phyloP scores from a whole-genome alignment of 1,140 invertebrate species.

The Acromyrmex echinatior region DNA sequence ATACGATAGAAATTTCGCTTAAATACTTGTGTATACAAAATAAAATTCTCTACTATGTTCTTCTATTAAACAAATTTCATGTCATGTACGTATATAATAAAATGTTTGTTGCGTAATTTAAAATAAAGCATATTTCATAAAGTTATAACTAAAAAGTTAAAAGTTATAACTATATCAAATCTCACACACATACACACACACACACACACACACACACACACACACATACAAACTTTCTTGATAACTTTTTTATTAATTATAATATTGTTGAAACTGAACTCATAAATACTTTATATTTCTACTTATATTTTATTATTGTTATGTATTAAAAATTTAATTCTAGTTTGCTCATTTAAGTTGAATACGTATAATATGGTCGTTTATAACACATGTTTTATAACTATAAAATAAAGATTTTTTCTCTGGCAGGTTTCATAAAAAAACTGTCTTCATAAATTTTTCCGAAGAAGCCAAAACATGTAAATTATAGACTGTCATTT shows the following conservation, averaged over 20 bases:
- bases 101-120: conserved; percentile 1
- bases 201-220: too few species aligned
- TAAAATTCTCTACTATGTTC: too few species aligned
- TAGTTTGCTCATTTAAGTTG: conserved; percentile 21
- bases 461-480: conserved; percentile 10
- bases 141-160: background rate
- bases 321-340: conserved; percentile 24
- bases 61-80: conserved; percentile 16
- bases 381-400: conserved; percentile 32
- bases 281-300: background rate
- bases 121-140: background rate
- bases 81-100: background rate
- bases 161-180: background rate
- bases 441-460: conserved; percentile 25
- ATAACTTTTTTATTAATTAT: background rate
- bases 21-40: background rate
- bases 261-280: background rate
- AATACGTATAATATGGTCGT: background rate
- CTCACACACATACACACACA: too few species aligned
- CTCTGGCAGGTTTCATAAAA: conserved; percentile 23
- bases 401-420: conserved; percentile 50
- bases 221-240: background rate
- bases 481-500: conserved; percentile 40
- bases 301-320: background rate
- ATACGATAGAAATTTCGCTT: background rate